Base-by-base conservation (phyloP, 1,140 invertebrate species). In the Plutomurus gul region DNA sequence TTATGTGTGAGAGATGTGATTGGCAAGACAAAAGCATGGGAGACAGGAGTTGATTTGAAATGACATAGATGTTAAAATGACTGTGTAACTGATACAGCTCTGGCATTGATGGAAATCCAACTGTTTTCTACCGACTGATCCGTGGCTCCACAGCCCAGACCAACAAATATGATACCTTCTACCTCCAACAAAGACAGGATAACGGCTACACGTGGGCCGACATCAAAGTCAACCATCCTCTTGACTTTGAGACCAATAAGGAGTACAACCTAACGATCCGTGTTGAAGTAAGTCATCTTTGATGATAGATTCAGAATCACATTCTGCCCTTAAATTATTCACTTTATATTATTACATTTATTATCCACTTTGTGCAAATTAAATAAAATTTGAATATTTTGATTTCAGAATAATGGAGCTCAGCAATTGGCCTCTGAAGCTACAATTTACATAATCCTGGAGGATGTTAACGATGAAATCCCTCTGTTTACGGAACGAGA, bases 251-350 rank as follows among this genome's bases (percentile, higher is more conserved):
- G 87, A 94, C 92, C 83, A 96, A 97, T 86, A 95, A 95, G 87
- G 95, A 97, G 86, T 98, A 97, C 86, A 97, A 97, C 90, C 88
- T 98, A 76, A 98, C 96, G 5, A 95, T 98, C 86, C 91, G 96
- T 86, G 96, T 97, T 47, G 95, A 96, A 92, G 95, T 96, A 88
- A 89, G 89, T 88, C 10, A 13, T 1, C 65, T 56, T 22, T 56
- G 7, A n/a, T n/a, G n/a, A n/a, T n/a, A n/a, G n/a, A n/a, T n/a
- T n/a, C n/a, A n/a, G n/a, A n/a, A n/a, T n/a, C n/a, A n/a, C n/a
- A n/a, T n/a, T n/a, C n/a, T n/a, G n/a, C n/a, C n/a, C n/a, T n/a
- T n/a, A n/a, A n/a, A n/a, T n/a, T n/a, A n/a, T n/a, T n/a, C n/a
- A n/a, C n/a, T n/a, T n/a, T n/a, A n/a, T n/a, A n/a, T n/a, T n/a